phyloP scores from a whole-genome alignment of 2,113 vertebrate genomes.

The Eupsittula cactorum region DNA sequence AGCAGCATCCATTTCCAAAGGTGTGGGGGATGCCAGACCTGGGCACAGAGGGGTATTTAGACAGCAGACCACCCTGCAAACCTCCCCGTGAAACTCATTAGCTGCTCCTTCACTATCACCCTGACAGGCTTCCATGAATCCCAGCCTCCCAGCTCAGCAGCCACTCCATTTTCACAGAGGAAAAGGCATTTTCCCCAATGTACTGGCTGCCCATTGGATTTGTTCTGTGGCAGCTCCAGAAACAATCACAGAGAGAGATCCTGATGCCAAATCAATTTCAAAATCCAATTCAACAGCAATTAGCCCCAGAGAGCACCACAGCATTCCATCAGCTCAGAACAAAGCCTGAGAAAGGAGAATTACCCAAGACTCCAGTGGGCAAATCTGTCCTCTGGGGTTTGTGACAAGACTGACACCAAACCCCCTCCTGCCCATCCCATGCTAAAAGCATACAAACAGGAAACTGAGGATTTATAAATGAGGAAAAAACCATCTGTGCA shows the following conservation, averaged over 20 bases:
- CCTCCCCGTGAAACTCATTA: rapidly evolving
- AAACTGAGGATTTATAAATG: conserved; percentile 27
- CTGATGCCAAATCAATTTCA: neutral
- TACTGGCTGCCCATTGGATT: rapidly evolving
- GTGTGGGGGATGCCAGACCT: rapidly evolving
- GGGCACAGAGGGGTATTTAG: neutral
- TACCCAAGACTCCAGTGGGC: neutral
- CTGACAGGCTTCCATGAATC: rapidly evolving
- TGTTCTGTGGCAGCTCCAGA: neutral
- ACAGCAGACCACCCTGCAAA: neutral
- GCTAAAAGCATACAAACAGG: conserved; percentile 14
- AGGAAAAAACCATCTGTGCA: conserved; percentile 57
- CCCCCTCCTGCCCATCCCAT: neutral
- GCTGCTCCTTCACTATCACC: neutral
- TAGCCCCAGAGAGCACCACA: rapidly evolving
- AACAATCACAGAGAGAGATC: neutral
- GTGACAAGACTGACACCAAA: neutral
- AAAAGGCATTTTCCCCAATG: neutral
- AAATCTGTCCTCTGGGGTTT: neutral
- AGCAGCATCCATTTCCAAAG: too few relatives aligned
- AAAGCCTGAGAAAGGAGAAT: neutral
- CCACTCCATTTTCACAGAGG: rapidly evolving
- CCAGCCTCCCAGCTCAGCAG: neutral
- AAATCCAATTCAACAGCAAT: neutral
- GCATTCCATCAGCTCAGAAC: rapidly evolving